Percentiles rank a stretch among this genome's conserved stretches.
Conservation (phyloP, 2,113 vertebrate genomes). For the Melanerpes formicivorus region DNA sequence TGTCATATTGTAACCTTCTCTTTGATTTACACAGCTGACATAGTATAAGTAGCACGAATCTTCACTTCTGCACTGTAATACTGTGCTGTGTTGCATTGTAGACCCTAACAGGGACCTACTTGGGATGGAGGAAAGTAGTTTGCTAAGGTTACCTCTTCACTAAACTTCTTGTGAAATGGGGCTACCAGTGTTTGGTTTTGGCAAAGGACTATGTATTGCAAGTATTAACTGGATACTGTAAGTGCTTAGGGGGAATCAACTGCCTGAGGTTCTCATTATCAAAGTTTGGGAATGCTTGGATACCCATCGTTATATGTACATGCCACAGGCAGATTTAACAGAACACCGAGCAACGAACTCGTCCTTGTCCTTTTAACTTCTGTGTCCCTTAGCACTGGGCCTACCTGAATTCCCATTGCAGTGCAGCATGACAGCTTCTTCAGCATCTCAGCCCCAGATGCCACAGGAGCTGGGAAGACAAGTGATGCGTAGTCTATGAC, state of each 20-base stretch:
- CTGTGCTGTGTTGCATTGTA: neutral
- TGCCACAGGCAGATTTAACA: neutral
- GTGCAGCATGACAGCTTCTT: neutral
- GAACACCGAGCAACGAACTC: neutral
- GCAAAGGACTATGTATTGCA: neutral
- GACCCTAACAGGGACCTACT: neutral
- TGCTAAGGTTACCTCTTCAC: neutral
- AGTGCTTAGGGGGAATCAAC: neutral
- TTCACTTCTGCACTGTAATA: neutral
- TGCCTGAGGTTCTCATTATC: neutral
- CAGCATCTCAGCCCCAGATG: neutral
- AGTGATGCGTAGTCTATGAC: neutral
- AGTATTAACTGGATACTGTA: neutral
- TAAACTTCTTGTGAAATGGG: neutral
- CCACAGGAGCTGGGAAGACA: neutral
- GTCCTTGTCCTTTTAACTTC: neutral
- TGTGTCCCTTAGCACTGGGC: fast-evolving
- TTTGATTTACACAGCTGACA: neutral
- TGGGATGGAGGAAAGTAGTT: neutral
- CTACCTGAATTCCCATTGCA: neutral
- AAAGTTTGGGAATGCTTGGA: neutral
- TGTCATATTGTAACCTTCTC: neutral
- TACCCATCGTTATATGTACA: neutral
- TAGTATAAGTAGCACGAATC: neutral
- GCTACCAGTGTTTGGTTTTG: neutral